Conservation (phyloP, 2,888 invertebrate genomes). For the Ichneumoninae sp. region DNA sequence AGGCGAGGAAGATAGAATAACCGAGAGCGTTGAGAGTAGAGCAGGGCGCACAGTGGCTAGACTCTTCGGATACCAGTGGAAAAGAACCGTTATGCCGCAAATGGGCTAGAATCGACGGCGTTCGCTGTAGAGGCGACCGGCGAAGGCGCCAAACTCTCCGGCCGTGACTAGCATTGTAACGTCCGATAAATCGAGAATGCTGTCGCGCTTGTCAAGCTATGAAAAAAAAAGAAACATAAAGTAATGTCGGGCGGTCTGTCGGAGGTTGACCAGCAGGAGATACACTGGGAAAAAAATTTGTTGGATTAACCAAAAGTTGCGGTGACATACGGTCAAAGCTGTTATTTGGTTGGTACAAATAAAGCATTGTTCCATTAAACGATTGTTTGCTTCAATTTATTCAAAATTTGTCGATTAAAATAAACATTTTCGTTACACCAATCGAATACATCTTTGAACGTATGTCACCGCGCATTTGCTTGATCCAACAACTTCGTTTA, state of each 20-base stretch:
- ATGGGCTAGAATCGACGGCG: constrained; percentile 47
- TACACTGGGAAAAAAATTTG: too few relatives aligned
- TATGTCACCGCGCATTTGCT: too few relatives aligned
- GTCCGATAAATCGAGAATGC: not conserved
- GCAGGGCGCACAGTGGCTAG: constrained; percentile 25
- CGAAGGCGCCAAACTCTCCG: constrained; percentile 5
- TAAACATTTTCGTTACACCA: too few relatives aligned
- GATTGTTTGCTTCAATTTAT: too few relatives aligned
- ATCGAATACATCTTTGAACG: too few relatives aligned
- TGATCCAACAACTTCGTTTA: too few relatives aligned
- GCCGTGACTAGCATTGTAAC: constrained; percentile 40
- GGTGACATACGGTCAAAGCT: too few relatives aligned
- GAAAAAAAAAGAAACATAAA: not conserved
- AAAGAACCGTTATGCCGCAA: constrained; percentile 53
- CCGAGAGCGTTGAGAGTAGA: not conserved
- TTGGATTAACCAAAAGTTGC: too few relatives aligned
- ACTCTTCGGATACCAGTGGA: constrained; percentile 23
- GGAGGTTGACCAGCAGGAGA: not conserved
- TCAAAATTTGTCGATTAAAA: too few relatives aligned
- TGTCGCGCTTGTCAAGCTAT: not conserved
- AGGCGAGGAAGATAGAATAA: constrained; percentile 14
- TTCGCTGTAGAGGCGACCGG: not conserved
- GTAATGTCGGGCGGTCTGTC: not conserved
- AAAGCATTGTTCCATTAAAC: too few relatives aligned
- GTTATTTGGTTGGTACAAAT: too few relatives aligned